Evolutionary conservation across 1,140 invertebrate species (phyloP).

Genomic region (Choristoneura fumiferana): DNA sequence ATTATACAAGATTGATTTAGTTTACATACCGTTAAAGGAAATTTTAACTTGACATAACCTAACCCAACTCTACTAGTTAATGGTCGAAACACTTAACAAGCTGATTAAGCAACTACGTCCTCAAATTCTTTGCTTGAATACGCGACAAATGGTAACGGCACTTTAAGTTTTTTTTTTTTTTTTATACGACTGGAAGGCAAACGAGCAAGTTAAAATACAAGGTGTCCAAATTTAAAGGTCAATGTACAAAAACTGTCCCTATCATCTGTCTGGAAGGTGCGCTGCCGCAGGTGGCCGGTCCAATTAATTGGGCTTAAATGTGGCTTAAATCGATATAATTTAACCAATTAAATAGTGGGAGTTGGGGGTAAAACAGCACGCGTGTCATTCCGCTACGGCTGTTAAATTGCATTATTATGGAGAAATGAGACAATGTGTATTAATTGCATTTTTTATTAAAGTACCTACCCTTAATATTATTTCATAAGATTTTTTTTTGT

Average conservation of each 20-base stretch:
- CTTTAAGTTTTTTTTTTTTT: too few relatives aligned
- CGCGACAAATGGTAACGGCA: too few relatives aligned
- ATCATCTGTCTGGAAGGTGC: slow-evolving; percentile 30
- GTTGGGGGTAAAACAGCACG: not conserved
- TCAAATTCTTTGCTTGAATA: not conserved
- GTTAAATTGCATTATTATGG: not conserved
- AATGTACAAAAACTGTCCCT: not conserved
- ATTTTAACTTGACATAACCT: not conserved
- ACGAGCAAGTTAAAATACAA: not conserved
- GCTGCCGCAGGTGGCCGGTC: slow-evolving; percentile 14
- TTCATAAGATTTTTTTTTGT: too few relatives aligned
- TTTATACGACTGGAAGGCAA: too few relatives aligned
- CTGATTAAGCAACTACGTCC: not conserved
- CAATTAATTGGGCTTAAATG: slow-evolving; percentile 19
- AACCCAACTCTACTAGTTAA: not conserved
- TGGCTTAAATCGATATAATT: slow-evolving; percentile 30
- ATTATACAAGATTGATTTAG: too few relatives aligned
- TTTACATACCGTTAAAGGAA: too few relatives aligned
- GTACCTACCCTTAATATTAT: too few relatives aligned
- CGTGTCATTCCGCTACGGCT: not conserved
- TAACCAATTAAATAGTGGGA: slow-evolving; percentile 5
- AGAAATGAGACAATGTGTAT: slow-evolving; percentile 3
- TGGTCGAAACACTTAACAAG: not conserved
- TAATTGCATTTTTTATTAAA: too few relatives aligned
- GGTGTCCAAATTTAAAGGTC: not conserved